Evolutionary conservation across 2,888 invertebrate species (phyloP).

Genomic region (Colletes collaris): DNA sequence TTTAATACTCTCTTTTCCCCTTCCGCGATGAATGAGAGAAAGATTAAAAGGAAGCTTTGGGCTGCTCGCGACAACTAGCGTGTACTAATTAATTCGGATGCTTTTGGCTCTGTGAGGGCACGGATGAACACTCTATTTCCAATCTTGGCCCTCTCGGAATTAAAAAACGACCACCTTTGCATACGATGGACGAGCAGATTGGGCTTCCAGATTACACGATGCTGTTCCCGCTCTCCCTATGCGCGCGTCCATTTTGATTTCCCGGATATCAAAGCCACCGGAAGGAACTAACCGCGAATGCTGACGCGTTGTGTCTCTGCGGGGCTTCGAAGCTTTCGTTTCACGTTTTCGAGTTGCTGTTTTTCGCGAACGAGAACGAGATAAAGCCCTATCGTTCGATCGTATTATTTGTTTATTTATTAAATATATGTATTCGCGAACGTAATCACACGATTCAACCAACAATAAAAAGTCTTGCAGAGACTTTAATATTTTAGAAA

Average conservation of each 20-base stretch:
- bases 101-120: conserved; percentile 3
- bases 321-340: background rate
- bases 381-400: no score
- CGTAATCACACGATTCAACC: no score
- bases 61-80: background rate
- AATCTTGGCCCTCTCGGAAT: conserved; percentile 9
- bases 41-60: conserved; percentile 27
- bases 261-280: conserved; percentile 23
- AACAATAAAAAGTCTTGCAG: no score
- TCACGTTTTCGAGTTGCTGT: background rate
- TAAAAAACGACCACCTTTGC: background rate
- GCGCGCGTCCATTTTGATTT: conserved; percentile 5
- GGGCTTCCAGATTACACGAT: conserved; percentile 28
- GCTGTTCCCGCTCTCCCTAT: no score
- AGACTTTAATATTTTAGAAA: no score
- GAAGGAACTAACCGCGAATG: background rate
- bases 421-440: no score
- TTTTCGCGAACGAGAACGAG: no score
- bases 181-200: conserved; percentile 11
- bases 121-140: background rate
- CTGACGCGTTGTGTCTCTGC: conserved; percentile 6
- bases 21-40: background rate
- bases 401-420: no score
- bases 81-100: conserved; percentile 37
- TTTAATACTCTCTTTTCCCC: conserved; percentile 1